Base-by-base conservation (phyloP, 1,140 invertebrate species). In the Drosophila kepulauana region DNA sequence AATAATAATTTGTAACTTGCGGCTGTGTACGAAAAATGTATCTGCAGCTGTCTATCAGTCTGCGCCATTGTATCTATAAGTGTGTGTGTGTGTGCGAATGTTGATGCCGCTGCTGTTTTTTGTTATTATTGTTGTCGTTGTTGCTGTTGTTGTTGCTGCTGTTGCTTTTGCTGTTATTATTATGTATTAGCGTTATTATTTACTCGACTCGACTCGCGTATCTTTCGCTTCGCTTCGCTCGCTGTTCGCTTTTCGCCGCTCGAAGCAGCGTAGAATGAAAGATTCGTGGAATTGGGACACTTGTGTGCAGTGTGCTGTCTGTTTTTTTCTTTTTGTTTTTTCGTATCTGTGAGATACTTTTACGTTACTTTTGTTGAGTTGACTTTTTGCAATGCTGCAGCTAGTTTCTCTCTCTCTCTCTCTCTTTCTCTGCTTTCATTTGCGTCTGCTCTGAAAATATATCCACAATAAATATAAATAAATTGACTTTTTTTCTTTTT, bases 271-370 rank as follows among this genome's bases (percentile, higher is more conserved):
- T 91, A 75, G 90, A 91, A 91, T 88, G 90, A 71, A 58, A 77
- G 91, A 91, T 79, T 91, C 81, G 75, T 79, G 90, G 86, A 91
- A 91, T 61, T 91, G 91, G 90, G 90, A 91, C 90, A 91, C 90
- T 91, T 91, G 90, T 91, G 90, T 91, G 90, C 90, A 91, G 81
- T 81, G 69, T 78, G 63, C 80, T 74, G 45, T 84, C 41, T 52
- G 25, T 84, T 79, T 71, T 71, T 68, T 75, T 51, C n/a, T n/a
- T n/a, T n/a, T n/a, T n/a, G n/a, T 25, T 61, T 35, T 45, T 58
- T 28, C 43, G 7, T 68, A 66, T 73, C 59, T 72, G 67, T 41
- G 15, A 71, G 63, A 67, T 80, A 69, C 68, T 67, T 72, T 33
- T 33, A 33, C 7, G 5, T 33, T 8, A 33, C 7, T 33, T 71